A percentile compares a stretch with the other conserved stretches of the same genome.
Evolutionary conservation across 2,797 vertebrate genomes (phyloP).

Genomic region (Alca torda): DNA sequence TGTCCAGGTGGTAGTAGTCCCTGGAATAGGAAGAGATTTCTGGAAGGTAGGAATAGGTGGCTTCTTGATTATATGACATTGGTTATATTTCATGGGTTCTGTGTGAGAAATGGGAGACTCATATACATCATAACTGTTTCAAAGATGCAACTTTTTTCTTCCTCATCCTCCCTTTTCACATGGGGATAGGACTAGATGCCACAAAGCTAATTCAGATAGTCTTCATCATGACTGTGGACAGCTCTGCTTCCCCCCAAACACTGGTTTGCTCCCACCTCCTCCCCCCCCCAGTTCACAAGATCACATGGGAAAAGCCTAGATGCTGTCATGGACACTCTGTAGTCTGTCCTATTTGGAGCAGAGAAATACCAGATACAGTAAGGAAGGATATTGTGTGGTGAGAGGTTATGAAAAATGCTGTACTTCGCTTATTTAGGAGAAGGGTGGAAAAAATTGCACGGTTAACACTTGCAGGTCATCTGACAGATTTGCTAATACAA

Average conservation of each 20-base stretch:
- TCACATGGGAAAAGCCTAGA: background rate
- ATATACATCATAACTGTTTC: background rate
- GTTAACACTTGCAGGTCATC: background rate
- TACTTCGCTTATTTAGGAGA: background rate
- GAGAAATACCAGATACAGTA: background rate
- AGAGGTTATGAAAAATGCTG: background rate
- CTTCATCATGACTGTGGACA: background rate
- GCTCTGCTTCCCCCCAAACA: background rate
- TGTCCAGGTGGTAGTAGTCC: background rate
- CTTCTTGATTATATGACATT: background rate
- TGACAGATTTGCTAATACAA: background rate
- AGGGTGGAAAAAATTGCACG: background rate
- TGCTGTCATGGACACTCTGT: background rate
- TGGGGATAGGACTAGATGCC: background rate
- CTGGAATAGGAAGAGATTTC: background rate
- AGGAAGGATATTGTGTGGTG: background rate
- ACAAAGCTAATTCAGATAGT: background rate
- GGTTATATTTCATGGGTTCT: background rate
- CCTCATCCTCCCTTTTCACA: background rate
- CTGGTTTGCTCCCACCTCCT: accelerated
- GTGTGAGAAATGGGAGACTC: background rate
- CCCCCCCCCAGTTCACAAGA: too few species aligned
- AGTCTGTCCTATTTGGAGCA: background rate
- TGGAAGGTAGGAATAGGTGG: background rate
- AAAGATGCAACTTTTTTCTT: background rate